These are phyloP conservation scores for Fregata magnificens DNA, from an alignment of 2,113 vertebrate species.

Conservation along the genomic window DNA sequence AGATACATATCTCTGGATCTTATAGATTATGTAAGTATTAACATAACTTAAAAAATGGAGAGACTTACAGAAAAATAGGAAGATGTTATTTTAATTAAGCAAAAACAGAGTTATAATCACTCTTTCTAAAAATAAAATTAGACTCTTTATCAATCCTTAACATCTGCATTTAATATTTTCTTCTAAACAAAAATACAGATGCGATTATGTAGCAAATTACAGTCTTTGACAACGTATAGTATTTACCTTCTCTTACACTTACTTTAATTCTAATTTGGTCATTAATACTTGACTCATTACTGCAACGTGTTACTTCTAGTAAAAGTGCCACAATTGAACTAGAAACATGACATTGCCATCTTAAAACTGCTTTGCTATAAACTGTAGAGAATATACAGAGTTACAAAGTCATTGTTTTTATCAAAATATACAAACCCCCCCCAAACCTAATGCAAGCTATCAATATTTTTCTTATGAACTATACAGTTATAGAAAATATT, in stretches of 20 bases:
- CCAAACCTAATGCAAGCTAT: constrained; percentile 76
- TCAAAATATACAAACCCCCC: constrained; percentile 82
- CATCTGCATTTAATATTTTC: constrained; percentile 82
- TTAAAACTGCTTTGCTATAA: constrained; percentile 82
- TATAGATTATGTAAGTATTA: not conserved
- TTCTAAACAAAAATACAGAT: constrained; percentile 80
- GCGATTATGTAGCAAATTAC: constrained; percentile 73
- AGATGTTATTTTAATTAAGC: constrained; percentile 77
- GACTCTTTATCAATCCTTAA: constrained; percentile 76
- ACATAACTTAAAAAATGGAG: constrained; percentile 31
- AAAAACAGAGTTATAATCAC: constrained; percentile 74
- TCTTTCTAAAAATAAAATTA: constrained; percentile 80
- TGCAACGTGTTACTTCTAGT: constrained; percentile 69
- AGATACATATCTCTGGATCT: not conserved
- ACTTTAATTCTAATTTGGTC: constrained; percentile 75
- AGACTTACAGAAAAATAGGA: constrained; percentile 69
- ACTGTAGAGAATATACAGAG: constrained; percentile 81
- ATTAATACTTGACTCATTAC: constrained; percentile 72
- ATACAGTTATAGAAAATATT: constrained; percentile 83
- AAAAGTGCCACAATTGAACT: constrained; percentile 75
- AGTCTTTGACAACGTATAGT: constrained; percentile 71
- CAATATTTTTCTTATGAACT: constrained; percentile 74
- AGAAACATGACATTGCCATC: constrained; percentile 75
- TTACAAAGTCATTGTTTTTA: constrained; percentile 78
- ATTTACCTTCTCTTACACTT: constrained; percentile 70